These are phyloP conservation scores for Mormyrus iriodes DNA, from an alignment of 2,113 vertebrate genomes.

Conservation along the genomic window DNA sequence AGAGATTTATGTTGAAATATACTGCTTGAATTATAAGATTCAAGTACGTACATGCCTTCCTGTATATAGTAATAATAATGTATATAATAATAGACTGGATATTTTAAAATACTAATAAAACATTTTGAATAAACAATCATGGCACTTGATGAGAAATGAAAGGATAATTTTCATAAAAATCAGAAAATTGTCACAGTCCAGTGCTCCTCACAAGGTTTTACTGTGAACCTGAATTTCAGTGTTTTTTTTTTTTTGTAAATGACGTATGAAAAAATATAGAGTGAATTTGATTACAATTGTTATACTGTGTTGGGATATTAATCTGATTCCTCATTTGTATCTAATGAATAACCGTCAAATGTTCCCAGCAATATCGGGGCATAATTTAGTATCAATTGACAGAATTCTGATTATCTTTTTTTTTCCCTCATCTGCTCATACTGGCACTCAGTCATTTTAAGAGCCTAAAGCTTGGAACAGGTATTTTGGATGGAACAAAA, in stretches of 20 bases:
- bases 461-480: conserved; percentile 44
- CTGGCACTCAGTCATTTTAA: conserved; percentile 14
- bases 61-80: too few species aligned
- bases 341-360: conserved; percentile 23
- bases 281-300: neutral
- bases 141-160: neutral
- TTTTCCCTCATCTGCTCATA: neutral
- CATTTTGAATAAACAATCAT: neutral
- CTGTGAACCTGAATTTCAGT: neutral
- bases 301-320: neutral
- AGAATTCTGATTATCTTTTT: conserved; percentile 15
- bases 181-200: neutral
- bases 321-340: neutral
- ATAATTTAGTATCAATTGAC: conserved; percentile 23
- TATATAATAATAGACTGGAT: neutral
- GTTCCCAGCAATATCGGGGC: conserved; percentile 10
- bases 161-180: neutral
- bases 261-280: neutral
- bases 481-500: conserved; percentile 39
- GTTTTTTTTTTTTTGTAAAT: neutral
- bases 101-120: neutral
- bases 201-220: neutral
- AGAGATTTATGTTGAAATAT: neutral
- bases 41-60: neutral
- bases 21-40: neutral